Evolutionary conservation across 2,797 vertebrate genomes (phyloP), one percentile per base, ranked within the genome.

Genomic region (Sebastes miniatus): DNA sequence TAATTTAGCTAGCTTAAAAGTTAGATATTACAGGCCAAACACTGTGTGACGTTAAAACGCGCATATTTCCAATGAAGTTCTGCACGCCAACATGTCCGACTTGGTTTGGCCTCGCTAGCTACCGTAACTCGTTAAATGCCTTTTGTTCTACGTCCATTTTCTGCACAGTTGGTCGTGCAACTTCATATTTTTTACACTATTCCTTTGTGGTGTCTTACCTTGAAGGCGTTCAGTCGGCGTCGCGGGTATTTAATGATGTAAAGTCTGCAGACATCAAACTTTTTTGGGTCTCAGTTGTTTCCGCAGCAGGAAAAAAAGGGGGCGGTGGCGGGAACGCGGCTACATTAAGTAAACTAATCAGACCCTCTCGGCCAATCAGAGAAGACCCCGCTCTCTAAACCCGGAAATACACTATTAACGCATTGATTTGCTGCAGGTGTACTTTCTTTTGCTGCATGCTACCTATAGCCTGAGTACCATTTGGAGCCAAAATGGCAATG

Each of bases 291-390:
- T 65, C 71, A 39, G 81, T 73, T 73, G 54, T 90, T 83, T 34
- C 58, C 76, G 71, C 68, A 80, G 77, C 14, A 3, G 64, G 36
- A 39, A 39, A 39, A 77, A 56, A 77, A 80, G 67, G 80, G 87
- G 88, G 81, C 71, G 80, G 76, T 81, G 92, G 93, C 93, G 94
- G 93, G 90, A 93, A 94, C 81, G 27, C 80, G 64, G 79, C 85
- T 69, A 80, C 59, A 58, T 80, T 87, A 90, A 92, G 83, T 94
- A 94, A 94, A 95, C 90, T 93, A 92, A 90, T 93, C 89, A 81
- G 54, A 63, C 3, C 13, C 20, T 68, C 50, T 68, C 57, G 20
- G 83, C 94, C 94, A 95, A 95, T 95, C 92, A 94, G 79, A 77
- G 63, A 1, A 11, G 52, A 61, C 16, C 8, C 3, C 9, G 67